Conservation (phyloP, 2,888 invertebrate species). For the Steromphala cineraria region DNA sequence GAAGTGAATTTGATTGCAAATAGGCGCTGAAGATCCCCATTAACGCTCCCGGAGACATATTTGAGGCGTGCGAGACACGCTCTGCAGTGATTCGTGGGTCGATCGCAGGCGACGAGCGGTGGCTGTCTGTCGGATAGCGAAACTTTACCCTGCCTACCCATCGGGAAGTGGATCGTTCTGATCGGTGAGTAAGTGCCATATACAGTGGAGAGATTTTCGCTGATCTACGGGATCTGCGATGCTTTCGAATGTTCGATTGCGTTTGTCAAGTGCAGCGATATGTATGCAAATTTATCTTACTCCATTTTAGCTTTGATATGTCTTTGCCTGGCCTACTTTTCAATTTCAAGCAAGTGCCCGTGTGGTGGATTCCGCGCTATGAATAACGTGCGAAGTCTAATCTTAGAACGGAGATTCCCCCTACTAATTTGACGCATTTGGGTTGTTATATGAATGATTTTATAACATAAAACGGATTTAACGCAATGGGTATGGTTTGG, state of each 20-base stretch:
- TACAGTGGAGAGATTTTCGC: not conserved
- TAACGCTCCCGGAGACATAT: constrained; percentile 13
- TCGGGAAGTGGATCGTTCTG: constrained; percentile 25
- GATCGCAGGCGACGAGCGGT: not conserved
- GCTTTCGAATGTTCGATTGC: not conserved
- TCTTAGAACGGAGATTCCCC: constrained; percentile 20
- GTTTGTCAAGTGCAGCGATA: not conserved
- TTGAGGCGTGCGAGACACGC: constrained; percentile 20
- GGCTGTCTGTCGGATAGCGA: not conserved
- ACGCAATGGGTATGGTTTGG: not conserved
- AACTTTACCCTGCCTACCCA: constrained; percentile 23
- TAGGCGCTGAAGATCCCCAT: constrained; percentile 1
- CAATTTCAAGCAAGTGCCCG: constrained; percentile 3
- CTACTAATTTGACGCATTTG: not conserved
- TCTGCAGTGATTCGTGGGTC: constrained; percentile 15
- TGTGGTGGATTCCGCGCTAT: constrained; percentile 13
- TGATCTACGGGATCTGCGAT: not conserved
- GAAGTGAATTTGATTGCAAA: constrained; percentile 27
- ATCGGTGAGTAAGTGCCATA: constrained; percentile 23
- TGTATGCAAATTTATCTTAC: not conserved
- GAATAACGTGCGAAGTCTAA: constrained; percentile 15
- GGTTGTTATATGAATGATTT: not conserved
- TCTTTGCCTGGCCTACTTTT: not conserved
- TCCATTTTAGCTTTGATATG: not conserved
- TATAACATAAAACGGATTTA: not conserved